Percentiles rank a stretch among this genome's conserved stretches.
phyloP scores from a whole-genome alignment of 2,888 invertebrate species.

The Acheta domesticus region DNA sequence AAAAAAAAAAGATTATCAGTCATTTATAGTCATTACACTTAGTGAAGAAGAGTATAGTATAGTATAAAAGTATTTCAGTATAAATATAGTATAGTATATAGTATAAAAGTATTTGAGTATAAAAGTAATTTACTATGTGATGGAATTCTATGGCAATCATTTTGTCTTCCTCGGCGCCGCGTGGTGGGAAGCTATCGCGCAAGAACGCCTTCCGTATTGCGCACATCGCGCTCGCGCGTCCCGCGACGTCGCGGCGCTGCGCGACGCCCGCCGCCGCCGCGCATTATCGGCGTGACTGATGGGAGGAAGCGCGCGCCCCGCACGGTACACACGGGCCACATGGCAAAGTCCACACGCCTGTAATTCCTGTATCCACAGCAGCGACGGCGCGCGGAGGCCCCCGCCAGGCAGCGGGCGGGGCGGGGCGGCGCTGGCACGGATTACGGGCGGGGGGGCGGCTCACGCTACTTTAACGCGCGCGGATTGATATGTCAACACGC shows the following conservation, averaged over 20 bases:
- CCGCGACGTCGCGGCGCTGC: background rate
- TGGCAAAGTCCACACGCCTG: background rate
- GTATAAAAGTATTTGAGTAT: too few species aligned
- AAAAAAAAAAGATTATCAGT: too few species aligned
- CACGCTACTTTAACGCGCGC: constrained; percentile 18
- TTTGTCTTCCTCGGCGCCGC: too few species aligned
- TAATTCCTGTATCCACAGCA: constrained; percentile 10
- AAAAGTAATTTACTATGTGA: too few species aligned
- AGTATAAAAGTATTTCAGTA: too few species aligned
- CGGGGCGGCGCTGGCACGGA: background rate
- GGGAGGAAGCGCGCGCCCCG: background rate
- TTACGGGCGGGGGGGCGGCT: background rate
- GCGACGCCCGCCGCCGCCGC: background rate
- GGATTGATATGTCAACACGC: constrained; percentile 18
- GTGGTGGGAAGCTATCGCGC: too few species aligned
- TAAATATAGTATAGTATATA: too few species aligned
- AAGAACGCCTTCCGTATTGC: too few species aligned
- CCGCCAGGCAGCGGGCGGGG: background rate
- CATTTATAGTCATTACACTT: too few species aligned
- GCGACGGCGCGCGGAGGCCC: background rate
- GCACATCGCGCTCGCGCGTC: too few species aligned
- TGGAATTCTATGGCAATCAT: too few species aligned
- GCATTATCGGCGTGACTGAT: constrained; percentile 1
- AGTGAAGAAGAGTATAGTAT: too few species aligned
- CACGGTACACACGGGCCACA: background rate